These are phyloP conservation scores for Spilogale gracilis DNA, from an alignment of 2,113 vertebrate species.

Conservation along the genomic window DNA sequence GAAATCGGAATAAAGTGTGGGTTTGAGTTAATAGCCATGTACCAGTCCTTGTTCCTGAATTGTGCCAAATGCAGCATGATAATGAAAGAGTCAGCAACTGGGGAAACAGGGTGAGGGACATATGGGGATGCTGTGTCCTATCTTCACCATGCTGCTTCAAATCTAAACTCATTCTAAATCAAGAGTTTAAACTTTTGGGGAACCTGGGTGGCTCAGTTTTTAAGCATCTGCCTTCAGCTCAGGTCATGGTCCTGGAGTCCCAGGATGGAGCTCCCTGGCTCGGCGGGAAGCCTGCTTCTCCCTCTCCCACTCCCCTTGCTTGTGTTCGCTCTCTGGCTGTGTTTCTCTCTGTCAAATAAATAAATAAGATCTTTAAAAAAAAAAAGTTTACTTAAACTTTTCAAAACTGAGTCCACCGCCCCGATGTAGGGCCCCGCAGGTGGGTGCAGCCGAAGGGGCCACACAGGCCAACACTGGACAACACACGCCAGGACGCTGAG, in stretches of 20 bases:
- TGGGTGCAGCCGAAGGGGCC: rapidly evolving
- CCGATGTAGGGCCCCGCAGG: rapidly evolving
- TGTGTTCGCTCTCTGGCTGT: no score
- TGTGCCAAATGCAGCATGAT: background rate
- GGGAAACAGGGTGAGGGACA: background rate
- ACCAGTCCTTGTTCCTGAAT: background rate
- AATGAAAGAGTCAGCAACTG: background rate
- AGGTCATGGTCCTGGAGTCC: no score
- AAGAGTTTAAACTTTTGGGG: background rate
- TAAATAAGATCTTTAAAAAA: no score
- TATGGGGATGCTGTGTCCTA: background rate
- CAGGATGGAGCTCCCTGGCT: no score
- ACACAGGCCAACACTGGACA: rapidly evolving
- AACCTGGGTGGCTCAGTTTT: no score
- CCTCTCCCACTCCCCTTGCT: no score
- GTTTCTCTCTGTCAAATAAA: no score
- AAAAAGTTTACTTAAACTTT: background rate
- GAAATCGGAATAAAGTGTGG: background rate
- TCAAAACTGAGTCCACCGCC: background rate
- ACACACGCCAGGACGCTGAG: background rate
- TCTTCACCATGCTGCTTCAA: background rate
- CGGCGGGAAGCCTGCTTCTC: no score
- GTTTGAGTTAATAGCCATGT: background rate
- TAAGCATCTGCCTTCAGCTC: no score
- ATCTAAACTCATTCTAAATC: background rate